These are phyloP conservation scores for Odocoileus hemionus DNA, from an alignment of 2,113 vertebrate genomes.

Conservation along the genomic window DNA sequence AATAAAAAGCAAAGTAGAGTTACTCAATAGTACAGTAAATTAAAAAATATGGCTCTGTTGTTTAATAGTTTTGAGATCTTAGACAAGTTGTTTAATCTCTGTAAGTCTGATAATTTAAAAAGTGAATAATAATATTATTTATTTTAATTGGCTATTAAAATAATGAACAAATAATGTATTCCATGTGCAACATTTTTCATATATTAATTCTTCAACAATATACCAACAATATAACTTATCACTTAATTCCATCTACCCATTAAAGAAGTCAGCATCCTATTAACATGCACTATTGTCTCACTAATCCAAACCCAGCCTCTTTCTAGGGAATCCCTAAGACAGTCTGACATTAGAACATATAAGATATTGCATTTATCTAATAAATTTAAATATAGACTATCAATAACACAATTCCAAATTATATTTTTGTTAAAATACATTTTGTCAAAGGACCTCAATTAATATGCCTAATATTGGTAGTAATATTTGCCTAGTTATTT, in stretches of 20 bases:
- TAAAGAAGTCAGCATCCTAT: background rate
- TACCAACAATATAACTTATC: background rate
- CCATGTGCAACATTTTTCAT: background rate
- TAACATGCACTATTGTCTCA: background rate
- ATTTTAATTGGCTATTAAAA: background rate
- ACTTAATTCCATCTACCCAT: background rate
- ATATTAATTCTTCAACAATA: background rate
- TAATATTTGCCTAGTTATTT: background rate
- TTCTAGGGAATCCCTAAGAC: background rate
- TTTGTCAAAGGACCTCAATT: background rate
- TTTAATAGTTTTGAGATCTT: background rate
- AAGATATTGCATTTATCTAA: background rate
- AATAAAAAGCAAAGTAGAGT: background rate
- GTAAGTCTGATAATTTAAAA: background rate
- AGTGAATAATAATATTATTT: background rate
- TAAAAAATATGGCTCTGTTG: background rate
- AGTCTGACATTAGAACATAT: background rate
- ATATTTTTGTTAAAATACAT: background rate
- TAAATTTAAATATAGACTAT: background rate
- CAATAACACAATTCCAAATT: background rate
- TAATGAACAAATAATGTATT: background rate
- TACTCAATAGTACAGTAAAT: background rate
- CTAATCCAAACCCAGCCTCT: background rate
- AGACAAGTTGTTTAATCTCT: background rate
- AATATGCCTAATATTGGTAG: background rate